A percentile compares a stretch with the other conserved stretches of the same genome.
phyloP scores from a whole-genome alignment of 2,113 vertebrate genomes.

The Scomber scombrus region DNA sequence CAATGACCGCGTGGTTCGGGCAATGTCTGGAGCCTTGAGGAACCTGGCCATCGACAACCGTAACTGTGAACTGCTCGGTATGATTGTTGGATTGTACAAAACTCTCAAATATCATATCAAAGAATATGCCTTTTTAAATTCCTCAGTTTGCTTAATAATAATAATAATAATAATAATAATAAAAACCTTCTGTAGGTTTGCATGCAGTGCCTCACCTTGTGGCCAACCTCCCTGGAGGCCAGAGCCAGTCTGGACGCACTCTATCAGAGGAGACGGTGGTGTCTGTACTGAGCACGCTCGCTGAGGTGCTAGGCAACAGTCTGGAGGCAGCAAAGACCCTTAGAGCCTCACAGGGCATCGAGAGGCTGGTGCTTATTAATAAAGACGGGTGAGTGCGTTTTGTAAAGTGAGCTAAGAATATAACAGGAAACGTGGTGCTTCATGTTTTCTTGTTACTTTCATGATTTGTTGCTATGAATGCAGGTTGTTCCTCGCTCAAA shows the following conservation, averaged over 20 bases:
- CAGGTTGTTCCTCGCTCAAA: neutral
- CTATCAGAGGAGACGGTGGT: conserved; percentile 94
- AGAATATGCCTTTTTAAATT: neutral
- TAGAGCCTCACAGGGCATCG: conserved; percentile 93
- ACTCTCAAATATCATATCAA: neutral
- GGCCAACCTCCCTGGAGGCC: conserved; percentile 91
- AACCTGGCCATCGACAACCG: conserved; percentile 94
- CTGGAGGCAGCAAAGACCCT: conserved; percentile 94
- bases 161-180: no score
- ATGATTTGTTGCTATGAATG: no score
- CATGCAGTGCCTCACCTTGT: conserved; percentile 93
- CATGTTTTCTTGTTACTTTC: no score
- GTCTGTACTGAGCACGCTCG: conserved; percentile 93
- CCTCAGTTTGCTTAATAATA: neutral
- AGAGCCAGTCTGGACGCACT: conserved; percentile 86
- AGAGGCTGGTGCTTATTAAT: conserved; percentile 96
- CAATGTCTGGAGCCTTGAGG: conserved; percentile 93
- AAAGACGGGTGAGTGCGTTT: conserved; percentile 90
- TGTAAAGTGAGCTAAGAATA: no score
- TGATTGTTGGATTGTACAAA: conserved; percentile 35
- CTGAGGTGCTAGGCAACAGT: conserved; percentile 93
- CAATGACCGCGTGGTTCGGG: conserved; percentile 94
- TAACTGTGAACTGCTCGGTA: conserved; percentile 95
- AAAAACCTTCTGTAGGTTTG: conserved; percentile 58
- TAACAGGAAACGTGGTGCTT: no score